Base-by-base conservation (phyloP, 2,113 vertebrate genomes). In the Perca schrenkii region DNA sequence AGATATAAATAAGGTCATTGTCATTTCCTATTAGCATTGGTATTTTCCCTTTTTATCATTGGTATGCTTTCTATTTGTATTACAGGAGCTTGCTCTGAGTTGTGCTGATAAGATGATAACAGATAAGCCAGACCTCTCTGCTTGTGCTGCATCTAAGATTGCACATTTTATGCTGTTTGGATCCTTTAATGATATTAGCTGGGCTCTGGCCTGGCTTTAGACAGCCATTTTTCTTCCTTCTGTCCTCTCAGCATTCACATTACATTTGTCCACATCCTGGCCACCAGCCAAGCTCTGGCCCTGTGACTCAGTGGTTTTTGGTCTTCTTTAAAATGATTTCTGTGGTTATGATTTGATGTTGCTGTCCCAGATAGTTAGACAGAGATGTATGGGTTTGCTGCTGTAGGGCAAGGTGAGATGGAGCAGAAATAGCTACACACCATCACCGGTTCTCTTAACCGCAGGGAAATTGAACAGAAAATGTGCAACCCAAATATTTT, bases 171-270 rank as follows among this genome's bases (percentile, higher is more conserved):
- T 91, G 85, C 90, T 74, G 78, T 92, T 92, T 90, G 89, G 87
- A 78, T 89, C 79, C 86, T 90, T 80, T 93, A 93, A 94, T 93
- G 91, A 86, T 86, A 92, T 94, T 93, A 92, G 71, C 90, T 82
- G 80, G 82, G 90, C 74, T 54, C 83, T 82, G 85, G 88, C 89
- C 85, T 69, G 81, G 82, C 88, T 79, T 46, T 60, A 87, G 89
- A 86, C 86, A 77, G 80, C 60, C 80, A 93, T 94, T 90, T 85
- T 86, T 93, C 91, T 91, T 92, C 83, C 85, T 90, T 88, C 86
- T 86, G 89, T 93, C 92, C 82, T 82, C 83, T 90, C 90, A 90
- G 87, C 89, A 83, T 90, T 94, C 89, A 64, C 87, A 46, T 88
- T 86, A 88, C 89, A 92, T 94, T 93, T 89, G 91, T 93, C 91